Conservation (phyloP, 2,797 vertebrate genomes). For the Coregonus sp. region DNA sequence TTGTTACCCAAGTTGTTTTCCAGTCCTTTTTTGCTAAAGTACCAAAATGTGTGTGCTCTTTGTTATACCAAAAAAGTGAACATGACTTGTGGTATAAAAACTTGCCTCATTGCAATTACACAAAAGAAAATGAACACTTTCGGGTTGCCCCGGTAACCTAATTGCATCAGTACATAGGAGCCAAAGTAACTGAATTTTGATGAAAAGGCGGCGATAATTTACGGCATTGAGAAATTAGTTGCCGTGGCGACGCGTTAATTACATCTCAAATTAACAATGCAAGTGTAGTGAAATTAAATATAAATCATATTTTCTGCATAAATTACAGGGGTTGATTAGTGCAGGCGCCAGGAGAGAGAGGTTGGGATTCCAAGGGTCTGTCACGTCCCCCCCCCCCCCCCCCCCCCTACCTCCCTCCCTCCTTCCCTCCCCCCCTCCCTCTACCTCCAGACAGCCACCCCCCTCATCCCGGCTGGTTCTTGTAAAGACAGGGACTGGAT, state of each 20-base stretch:
- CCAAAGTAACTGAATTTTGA: conserved; percentile 99
- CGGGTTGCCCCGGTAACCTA: conserved; percentile 99
- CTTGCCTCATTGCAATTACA: conserved; percentile 93
- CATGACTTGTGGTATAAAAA: conserved; percentile 85
- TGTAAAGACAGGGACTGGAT: conserved; percentile 75
- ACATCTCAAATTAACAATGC: conserved; percentile 99
- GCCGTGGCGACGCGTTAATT: conserved; percentile 99
- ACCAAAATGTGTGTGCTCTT: conserved; percentile 64
- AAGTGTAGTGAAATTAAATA: conserved; percentile 99
- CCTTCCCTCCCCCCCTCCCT: conserved; percentile 64
- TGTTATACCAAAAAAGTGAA: conserved; percentile 76
- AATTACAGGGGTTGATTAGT: conserved; percentile 99
- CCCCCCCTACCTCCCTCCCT: conserved; percentile 47
- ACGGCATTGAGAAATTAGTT: conserved; percentile 99
- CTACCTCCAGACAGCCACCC: conserved; percentile 55
- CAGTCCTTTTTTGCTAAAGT: conserved; percentile 60
- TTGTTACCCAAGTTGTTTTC: conserved; percentile 26
- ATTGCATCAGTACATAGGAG: conserved; percentile 99
- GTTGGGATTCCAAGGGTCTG: conserved; percentile 99
- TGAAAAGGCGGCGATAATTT: conserved; percentile 99
- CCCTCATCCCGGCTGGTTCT: conserved; percentile 56
- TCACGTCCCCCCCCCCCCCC: conserved; percentile 75
- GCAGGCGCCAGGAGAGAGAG: conserved; percentile 99
- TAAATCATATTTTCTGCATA: conserved; percentile 99
- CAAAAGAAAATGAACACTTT: conserved; percentile 99